Evolutionary conservation across 2,888 invertebrate species (phyloP), one percentile per base, ranked within the genome.

Genomic region (Drosophila nigritarsus): DNA sequence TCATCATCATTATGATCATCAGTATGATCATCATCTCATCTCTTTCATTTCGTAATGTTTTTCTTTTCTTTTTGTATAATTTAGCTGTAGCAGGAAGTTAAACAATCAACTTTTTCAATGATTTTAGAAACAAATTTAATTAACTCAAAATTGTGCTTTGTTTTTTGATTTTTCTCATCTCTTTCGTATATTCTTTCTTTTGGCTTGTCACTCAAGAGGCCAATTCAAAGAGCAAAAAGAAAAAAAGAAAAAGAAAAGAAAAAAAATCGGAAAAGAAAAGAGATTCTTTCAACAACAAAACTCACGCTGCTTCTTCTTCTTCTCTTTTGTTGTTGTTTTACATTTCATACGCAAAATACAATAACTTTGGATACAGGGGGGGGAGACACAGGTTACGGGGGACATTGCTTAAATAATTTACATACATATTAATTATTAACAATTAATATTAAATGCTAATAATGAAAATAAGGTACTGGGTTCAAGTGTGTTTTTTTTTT

Each of bases 401-500:
- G 54, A 65, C 51, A 34, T 73, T 78, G 53, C 85, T 89, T 85
- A 85, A 85, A 85, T 85, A 84, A 85, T 89, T 85, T 85, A 87
- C 87, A 85, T 87, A 82, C 87, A 86, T 86, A 88, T 86, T 79
- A 84, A 78, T 78, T 54, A 65, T 89, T 87, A 85, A 85, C 85
- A 85, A 89, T 89, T 89, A 87, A 85, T 87, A 82, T 83, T 89
- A 87, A 84, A 85, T 84, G 89, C 89, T 88, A 86, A 85, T 81
- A 86, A 88, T 83, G 90, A 91, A 92, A 92, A 92, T 91, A 91
- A 91, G 91, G 91, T 91, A 91, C 91, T 91, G 91, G 91, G 92
- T 92, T 91, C 82, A 91, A 91, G 91, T 91, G 91, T 91, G 91
- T 90, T 86, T 86, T 73, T 82, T 61, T 73, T 66, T 59, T 30